Base-by-base conservation (phyloP, 2,797 vertebrate genomes). In the Micropoecilia bifurca region DNA sequence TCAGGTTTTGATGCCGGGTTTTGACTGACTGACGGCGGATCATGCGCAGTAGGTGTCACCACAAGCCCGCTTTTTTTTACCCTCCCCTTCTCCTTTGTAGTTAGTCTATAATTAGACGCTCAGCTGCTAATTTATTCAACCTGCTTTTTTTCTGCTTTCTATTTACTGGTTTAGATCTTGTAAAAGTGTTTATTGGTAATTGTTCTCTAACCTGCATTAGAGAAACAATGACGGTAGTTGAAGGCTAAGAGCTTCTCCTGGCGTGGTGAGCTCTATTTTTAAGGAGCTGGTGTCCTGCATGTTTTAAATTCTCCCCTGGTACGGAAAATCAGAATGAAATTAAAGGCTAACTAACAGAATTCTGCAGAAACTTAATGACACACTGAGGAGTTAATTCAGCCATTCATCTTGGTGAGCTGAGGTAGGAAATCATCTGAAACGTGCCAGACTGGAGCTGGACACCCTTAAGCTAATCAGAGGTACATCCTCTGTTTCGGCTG, bases 11-110 rank as follows among this genome's bases (percentile, higher is more conserved):
- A 91, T 89, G 90, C 66, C 80, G 86, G 86, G 75, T 84, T 90
- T 84, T 88, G 87, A 85, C 81, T 92, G 91, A 92, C 87, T 89
- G 91, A 92, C 90, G 87, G 80, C 39, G 59, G 87, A 77, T 89
- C 85, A 89, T 89, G 87, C 81, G 73, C 85, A 84, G 55, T 78
- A 25, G 20, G 69, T 88, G 83, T 85, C 81, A 86, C 74, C 45
- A 53, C 18, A 76, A 75, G 33, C 68, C 81, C 80, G 36, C 61
- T 16, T n/a, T 36, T 66, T 53, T 48, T 16, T 14, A n/a, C n/a
- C 13, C 4, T 4, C 36, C 10, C 6, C 10, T 22, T 41, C 59
- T 33, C 63, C 28, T 68, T 79, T 78, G 50, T 57, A 75, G 53
- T 76, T 74, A 76, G 83, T 75, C 39, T 69, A 69, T 69, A 43